Evolutionary conservation across 2,888 invertebrate genomes (phyloP).

Genomic region (Blastobasis lacticolella): DNA sequence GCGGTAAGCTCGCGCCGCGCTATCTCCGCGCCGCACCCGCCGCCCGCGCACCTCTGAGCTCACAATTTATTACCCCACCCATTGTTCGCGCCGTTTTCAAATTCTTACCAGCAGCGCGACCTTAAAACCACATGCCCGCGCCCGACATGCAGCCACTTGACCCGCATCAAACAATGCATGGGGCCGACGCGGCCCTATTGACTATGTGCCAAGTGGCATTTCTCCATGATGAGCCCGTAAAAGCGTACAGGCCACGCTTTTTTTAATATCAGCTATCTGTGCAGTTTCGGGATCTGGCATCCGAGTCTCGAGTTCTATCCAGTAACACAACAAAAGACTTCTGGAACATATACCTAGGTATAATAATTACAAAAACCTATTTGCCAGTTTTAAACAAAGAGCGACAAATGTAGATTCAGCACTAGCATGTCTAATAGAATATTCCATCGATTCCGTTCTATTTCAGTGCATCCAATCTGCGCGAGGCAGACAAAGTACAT

Average conservation of each 20-base stretch:
- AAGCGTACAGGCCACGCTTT: too few relatives aligned
- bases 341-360: too few relatives aligned
- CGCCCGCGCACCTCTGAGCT: neutral
- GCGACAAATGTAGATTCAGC: too few relatives aligned
- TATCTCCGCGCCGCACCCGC: neutral
- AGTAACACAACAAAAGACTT: too few relatives aligned
- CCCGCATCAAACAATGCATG: neutral
- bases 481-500: constrained; percentile 14
- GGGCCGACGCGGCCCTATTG: neutral
- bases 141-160: neutral
- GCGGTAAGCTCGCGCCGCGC: neutral
- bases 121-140: too few relatives aligned
- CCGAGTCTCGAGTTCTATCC: too few relatives aligned
- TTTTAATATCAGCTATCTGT: too few relatives aligned
- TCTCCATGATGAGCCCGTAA: neutral
- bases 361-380: too few relatives aligned
- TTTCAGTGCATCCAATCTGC: neutral
- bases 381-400: too few relatives aligned
- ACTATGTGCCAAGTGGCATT: neutral
- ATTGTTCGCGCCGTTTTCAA: neutral
- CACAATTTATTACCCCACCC: neutral
- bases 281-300: too few relatives aligned
- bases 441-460: neutral
- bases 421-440: neutral
- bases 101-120: too few relatives aligned